Conservation (phyloP, 2,888 invertebrate species). For the Urechis unicinctus region DNA sequence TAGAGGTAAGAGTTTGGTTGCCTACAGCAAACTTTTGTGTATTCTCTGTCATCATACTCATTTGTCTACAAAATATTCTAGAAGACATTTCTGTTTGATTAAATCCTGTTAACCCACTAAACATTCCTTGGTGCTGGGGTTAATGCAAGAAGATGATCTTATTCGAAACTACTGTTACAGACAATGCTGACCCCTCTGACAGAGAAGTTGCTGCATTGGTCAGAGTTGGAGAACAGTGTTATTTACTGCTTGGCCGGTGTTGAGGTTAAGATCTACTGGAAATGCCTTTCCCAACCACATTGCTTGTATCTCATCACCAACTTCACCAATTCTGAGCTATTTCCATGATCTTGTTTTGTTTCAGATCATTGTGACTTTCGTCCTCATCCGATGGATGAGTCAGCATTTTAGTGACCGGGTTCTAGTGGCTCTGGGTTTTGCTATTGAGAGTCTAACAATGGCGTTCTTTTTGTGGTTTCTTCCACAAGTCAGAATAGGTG, state of each 20-base stretch:
- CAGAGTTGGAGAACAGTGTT: conserved; percentile 50
- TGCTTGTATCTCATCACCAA: no score
- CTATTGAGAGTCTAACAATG: conserved; percentile 33
- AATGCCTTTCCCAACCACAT: no score
- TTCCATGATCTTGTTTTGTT: conserved; percentile 10
- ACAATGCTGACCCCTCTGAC: conserved; percentile 50
- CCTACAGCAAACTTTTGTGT: no score
- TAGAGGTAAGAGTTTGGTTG: conserved; percentile 50
- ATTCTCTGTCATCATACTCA: no score
- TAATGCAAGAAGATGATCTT: no score
- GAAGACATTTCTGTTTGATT: conserved; percentile 7
- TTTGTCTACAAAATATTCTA: no score
- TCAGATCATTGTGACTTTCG: conserved; percentile 42
- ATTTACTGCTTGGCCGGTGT: conserved; percentile 50
- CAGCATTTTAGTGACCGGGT: conserved; percentile 39
- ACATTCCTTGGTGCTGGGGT: no score
- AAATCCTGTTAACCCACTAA: no score
- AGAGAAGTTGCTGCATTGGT: conserved; percentile 42
- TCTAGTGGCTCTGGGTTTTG: conserved; percentile 40
- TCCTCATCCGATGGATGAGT: conserved; percentile 41
- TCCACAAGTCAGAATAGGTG: conserved; percentile 21
- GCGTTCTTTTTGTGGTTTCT: conserved; percentile 36
- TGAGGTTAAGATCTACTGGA: conserved; percentile 40
- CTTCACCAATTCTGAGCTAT: no score
- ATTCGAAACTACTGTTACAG: conserved; percentile 24